phyloP scores from a whole-genome alignment of 2,797 vertebrate species.

The Liasis olivaceus region DNA sequence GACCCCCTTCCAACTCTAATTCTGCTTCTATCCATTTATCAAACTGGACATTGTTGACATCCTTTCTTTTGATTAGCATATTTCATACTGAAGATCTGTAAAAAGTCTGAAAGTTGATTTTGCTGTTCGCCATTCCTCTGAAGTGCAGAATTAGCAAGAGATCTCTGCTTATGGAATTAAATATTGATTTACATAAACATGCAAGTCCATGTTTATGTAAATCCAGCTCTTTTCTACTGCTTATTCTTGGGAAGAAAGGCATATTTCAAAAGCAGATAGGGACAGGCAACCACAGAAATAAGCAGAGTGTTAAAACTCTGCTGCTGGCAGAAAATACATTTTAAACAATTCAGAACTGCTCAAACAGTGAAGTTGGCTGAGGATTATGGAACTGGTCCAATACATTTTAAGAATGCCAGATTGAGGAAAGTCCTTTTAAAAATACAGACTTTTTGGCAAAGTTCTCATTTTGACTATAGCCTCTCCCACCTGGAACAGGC shows the following conservation, averaged over 20 bases:
- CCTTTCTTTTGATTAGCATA: background rate
- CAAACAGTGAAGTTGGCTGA: background rate
- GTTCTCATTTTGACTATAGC: background rate
- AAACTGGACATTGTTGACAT: background rate
- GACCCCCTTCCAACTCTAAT: background rate
- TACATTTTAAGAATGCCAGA: background rate
- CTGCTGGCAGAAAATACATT: background rate
- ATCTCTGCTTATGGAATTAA: background rate
- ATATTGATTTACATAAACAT: background rate
- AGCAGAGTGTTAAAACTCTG: background rate
- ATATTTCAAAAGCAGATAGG: background rate
- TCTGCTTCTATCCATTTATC: background rate
- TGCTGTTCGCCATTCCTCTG: background rate
- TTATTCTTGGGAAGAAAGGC: background rate
- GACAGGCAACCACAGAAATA: background rate
- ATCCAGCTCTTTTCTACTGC: background rate
- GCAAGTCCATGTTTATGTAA: background rate
- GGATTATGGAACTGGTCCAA: background rate
- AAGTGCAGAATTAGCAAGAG: background rate
- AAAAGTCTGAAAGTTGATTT: background rate
- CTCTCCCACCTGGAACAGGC: background rate
- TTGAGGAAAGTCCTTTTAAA: background rate
- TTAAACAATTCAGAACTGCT: background rate
- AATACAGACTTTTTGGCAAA: background rate
- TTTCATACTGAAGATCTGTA: background rate